phyloP scores from a whole-genome alignment of 2,113 vertebrate genomes.

The Stegostoma tigrinum region DNA sequence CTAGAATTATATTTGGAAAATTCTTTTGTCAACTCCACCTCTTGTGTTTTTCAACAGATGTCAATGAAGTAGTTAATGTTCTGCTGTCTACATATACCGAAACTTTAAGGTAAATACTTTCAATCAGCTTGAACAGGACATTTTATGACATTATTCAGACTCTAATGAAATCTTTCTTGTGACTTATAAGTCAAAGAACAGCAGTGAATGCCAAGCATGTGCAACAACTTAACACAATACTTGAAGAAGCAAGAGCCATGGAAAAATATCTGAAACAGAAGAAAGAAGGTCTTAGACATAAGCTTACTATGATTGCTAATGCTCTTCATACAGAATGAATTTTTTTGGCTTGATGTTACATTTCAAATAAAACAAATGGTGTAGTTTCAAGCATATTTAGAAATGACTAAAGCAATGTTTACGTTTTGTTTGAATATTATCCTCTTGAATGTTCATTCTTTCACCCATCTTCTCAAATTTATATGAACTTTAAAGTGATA shows the following conservation, averaged over 20 bases:
- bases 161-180: slow-evolving; percentile 19
- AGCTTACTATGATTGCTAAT: slow-evolving; percentile 34
- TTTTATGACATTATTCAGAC: background rate
- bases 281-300: slow-evolving; percentile 31
- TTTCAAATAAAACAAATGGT: background rate
- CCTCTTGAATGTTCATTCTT: background rate
- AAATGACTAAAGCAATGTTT: background rate
- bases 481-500: background rate
- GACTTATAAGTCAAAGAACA: slow-evolving; percentile 29
- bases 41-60: slow-evolving; percentile 29
- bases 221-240: slow-evolving; percentile 15
- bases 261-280: slow-evolving; percentile 34
- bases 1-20: background rate
- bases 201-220: slow-evolving; percentile 33
- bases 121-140: background rate
- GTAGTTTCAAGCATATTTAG: background rate
- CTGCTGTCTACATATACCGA: slow-evolving; percentile 25
- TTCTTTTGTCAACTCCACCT: background rate
- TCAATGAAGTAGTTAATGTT: slow-evolving; percentile 28
- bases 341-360: background rate
- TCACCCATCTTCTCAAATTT: background rate
- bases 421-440: background rate
- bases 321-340: slow-evolving; percentile 28
- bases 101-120: slow-evolving; percentile 32
- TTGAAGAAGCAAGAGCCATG: slow-evolving; percentile 28